phyloP scores from a whole-genome alignment of 2,888 invertebrate species.

The Perizoma affinitatum region DNA sequence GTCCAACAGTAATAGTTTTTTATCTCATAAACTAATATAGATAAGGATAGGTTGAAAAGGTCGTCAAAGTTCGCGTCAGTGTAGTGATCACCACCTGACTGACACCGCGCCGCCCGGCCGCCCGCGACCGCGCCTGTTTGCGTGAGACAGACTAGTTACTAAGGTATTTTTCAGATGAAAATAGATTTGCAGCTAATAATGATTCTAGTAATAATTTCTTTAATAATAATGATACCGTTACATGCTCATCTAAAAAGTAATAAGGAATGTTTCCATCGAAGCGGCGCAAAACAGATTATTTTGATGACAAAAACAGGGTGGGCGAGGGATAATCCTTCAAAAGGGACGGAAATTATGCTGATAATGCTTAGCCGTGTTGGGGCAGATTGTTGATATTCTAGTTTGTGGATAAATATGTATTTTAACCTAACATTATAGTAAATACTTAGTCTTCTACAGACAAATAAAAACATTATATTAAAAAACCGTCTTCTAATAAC shows the following conservation, averaged over 20 bases:
- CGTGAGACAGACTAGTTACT: too few species aligned
- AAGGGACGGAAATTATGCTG: slow-evolving; percentile 15
- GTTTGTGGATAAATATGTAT: background rate
- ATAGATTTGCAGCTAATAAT: background rate
- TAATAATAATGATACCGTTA: background rate
- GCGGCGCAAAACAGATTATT: slow-evolving; percentile 5
- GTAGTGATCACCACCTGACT: too few species aligned
- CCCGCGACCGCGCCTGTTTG: too few species aligned
- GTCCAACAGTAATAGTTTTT: too few species aligned
- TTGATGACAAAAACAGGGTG: slow-evolving; percentile 6
- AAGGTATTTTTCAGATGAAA: too few species aligned
- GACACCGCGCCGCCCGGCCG: too few species aligned
- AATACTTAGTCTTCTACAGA: too few species aligned
- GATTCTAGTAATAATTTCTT: background rate
- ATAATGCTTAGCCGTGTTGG: background rate
- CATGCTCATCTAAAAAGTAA: background rate
- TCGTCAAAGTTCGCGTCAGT: too few species aligned
- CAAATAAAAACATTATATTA: too few species aligned
- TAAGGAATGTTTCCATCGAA: slow-evolving; percentile 1
- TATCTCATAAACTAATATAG: too few species aligned
- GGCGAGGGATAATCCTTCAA: slow-evolving; percentile 10
- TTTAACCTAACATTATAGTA: background rate
- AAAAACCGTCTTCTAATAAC: too few species aligned
- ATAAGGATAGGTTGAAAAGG: too few species aligned
- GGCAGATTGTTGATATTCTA: slow-evolving; percentile 2